phyloP scores from a whole-genome alignment of 1,140 invertebrate genomes.

The Semibalanus balanoides region DNA sequence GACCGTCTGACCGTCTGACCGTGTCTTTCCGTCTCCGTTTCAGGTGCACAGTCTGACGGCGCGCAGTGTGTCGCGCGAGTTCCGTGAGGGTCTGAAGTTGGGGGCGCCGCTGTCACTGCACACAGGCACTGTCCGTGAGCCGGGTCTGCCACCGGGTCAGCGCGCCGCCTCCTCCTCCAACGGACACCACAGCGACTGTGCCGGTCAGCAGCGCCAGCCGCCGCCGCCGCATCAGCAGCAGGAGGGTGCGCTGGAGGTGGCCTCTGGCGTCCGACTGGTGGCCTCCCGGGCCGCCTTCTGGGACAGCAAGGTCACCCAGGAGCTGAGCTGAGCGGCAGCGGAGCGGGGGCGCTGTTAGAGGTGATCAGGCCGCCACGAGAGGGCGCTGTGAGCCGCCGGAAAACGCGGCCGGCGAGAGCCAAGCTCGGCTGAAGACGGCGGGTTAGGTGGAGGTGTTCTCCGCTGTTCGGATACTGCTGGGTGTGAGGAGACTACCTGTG shows the following conservation, averaged over 20 bases:
- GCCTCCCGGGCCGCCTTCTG: background rate
- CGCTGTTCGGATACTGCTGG: no score
- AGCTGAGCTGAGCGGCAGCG: background rate
- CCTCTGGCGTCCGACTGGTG: background rate
- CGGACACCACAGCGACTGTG: background rate
- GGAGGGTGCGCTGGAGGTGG: background rate
- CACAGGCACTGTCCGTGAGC: background rate
- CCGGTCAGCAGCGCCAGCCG: background rate
- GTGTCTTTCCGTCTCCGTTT: background rate
- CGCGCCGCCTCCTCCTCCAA: no score
- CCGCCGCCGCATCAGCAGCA: background rate
- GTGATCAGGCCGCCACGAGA: no score
- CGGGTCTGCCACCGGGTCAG: background rate
- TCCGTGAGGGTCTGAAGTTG: background rate
- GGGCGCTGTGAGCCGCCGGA: no score
- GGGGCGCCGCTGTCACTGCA: background rate
- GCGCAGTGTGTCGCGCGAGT: background rate
- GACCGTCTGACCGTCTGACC: no score
- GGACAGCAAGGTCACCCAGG: background rate
- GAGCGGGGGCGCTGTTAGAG: background rate
- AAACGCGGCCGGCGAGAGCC: no score
- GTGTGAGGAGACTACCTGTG: no score
- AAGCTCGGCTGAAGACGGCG: no score
- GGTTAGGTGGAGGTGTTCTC: no score
- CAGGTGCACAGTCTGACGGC: background rate